Evolutionary conservation across 2,797 vertebrate species (phyloP).

Genomic region (Leptodactylus fallax): DNA sequence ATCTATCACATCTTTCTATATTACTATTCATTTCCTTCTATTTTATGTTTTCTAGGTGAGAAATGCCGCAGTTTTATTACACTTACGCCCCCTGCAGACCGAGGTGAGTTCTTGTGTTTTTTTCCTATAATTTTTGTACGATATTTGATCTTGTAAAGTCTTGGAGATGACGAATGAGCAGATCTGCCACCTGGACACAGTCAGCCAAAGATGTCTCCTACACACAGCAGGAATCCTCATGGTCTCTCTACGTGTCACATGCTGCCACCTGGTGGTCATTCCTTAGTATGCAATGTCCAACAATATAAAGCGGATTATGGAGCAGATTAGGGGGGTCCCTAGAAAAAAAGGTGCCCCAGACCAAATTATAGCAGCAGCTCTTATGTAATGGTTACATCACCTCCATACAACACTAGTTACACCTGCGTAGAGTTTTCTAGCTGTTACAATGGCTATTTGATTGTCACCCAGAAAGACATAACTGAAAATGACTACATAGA

Average conservation of each 20-base stretch:
- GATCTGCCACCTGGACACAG: not conserved
- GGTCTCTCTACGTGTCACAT: not conserved
- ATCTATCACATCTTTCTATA: too few species aligned
- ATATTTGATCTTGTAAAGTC: not conserved
- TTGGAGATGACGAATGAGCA: conserved; percentile 13
- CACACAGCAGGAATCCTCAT: not conserved
- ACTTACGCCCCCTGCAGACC: conserved; percentile 84
- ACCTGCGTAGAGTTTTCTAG: too few species aligned
- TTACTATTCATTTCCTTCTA: not conserved
- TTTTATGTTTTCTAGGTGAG: conserved; percentile 78
- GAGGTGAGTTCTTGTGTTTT: conserved; percentile 75
- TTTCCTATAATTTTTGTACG: not conserved
- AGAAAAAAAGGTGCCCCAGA: too few species aligned
- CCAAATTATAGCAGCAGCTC: too few species aligned
- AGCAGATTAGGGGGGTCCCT: too few species aligned
- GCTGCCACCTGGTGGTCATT: not conserved
- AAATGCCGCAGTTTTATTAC: conserved; percentile 88
- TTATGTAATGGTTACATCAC: too few species aligned
- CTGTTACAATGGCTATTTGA: too few species aligned
- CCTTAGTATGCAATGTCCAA: not conserved
- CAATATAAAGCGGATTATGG: too few species aligned
- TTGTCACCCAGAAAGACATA: too few species aligned
- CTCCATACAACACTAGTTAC: too few species aligned
- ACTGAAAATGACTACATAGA: too few species aligned
- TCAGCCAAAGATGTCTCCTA: not conserved